phyloP scores from a whole-genome alignment of 2,797 vertebrate genomes.

The Bovichtus diacanthus region DNA sequence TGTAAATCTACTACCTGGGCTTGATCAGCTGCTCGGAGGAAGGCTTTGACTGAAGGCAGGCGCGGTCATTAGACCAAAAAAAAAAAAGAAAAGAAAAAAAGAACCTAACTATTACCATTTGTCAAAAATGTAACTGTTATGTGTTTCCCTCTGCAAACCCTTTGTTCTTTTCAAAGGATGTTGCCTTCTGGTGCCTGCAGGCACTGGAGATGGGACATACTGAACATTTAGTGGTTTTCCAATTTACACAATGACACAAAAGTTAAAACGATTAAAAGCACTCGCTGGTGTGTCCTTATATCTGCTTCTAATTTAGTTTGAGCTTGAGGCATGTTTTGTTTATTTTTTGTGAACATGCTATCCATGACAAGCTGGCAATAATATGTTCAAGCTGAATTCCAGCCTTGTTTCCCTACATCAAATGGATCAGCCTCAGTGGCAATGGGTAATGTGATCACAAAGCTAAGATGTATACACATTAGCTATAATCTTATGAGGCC shows the following conservation, averaged over 20 bases:
- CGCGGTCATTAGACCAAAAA: conserved; percentile 67
- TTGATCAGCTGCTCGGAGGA: conserved; percentile 71
- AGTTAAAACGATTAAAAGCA: conserved; percentile 36
- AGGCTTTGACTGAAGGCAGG: conserved; percentile 73
- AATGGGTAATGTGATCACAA: conserved; percentile 48
- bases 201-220: conserved; percentile 42
- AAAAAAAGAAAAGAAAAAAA: conserved; percentile 34
- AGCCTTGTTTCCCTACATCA: conserved; percentile 36
- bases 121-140: conserved; percentile 46
- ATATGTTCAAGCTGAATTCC: conserved; percentile 35
- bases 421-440: conserved; percentile 49
- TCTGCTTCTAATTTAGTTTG: conserved; percentile 57
- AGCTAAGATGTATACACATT: conserved; percentile 41
- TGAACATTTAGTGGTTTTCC: conserved; percentile 51
- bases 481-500: conserved; percentile 49
- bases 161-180: conserved; percentile 60
- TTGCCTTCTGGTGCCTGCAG: conserved; percentile 50
- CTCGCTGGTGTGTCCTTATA: conserved; percentile 13
- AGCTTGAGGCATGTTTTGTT: conserved; percentile 34
- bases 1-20: conserved; percentile 70
- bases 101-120: conserved; percentile 46
- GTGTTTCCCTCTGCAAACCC: conserved; percentile 46
- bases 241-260: conserved; percentile 35
- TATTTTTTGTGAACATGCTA: not conserved
- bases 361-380: conserved; percentile 37